Percentiles rank a stretch among this genome's conserved stretches.
Conservation (phyloP, 2,888 invertebrate species). For the Rotaria socialis region DNA sequence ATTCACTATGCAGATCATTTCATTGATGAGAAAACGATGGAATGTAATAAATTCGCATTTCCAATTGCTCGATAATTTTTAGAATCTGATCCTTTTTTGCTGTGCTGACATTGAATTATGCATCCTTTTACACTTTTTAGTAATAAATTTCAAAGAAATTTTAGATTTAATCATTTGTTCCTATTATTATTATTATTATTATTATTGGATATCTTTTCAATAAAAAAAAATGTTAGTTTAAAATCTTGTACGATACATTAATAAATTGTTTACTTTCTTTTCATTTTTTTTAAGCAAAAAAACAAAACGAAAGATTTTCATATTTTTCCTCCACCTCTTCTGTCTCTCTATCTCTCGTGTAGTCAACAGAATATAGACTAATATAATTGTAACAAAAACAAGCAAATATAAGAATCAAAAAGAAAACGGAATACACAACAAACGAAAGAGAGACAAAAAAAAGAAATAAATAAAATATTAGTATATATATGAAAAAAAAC, state of each 20-base stretch:
- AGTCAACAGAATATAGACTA: not conserved
- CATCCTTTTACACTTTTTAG: no score
- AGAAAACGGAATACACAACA: not conserved
- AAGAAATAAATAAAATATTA: not conserved
- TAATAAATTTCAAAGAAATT: no score
- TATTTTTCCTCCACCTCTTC: not conserved
- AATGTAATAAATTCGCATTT: no score
- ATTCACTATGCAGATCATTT: no score
- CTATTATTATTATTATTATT: no score
- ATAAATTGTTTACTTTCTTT: not conserved
- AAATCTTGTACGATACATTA: not conserved
- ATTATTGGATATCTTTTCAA: no score
- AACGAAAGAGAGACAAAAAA: not conserved
- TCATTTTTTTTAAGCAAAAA: not conserved
- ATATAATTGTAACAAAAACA: conserved; percentile 1
- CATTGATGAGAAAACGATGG: no score
- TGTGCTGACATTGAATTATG: no score
- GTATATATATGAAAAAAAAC: not conserved
- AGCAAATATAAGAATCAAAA: not conserved
- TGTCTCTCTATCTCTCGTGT: not conserved
- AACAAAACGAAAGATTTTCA: not conserved
- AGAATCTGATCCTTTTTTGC: no score
- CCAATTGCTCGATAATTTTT: no score
- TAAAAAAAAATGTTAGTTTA: no score
- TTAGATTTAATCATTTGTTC: no score